Evolutionary conservation across 1,140 invertebrate species (phyloP).

Genomic region (Bombus pascuorum): DNA sequence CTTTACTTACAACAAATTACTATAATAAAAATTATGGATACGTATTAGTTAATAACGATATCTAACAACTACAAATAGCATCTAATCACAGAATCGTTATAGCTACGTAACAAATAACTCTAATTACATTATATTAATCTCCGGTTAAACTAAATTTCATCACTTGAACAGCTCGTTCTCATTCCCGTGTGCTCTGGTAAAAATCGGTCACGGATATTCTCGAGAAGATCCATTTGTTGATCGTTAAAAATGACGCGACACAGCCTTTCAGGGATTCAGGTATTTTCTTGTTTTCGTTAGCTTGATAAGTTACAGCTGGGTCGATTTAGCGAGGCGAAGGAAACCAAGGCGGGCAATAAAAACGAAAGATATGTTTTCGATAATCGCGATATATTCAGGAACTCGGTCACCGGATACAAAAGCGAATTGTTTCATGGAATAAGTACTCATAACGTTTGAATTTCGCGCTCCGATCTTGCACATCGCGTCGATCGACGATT

Average conservation of each 20-base stretch:
- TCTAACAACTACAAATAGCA: too few relatives aligned
- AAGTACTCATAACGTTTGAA: conserved; percentile 18
- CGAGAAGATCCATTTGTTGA: neutral
- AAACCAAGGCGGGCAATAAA: neutral
- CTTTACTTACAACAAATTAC: too few relatives aligned
- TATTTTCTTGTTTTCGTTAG: neutral
- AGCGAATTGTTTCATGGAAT: neutral
- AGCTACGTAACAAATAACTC: too few relatives aligned
- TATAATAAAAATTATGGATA: too few relatives aligned
- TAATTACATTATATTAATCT: neutral
- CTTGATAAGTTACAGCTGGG: neutral
- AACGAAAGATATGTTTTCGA: conserved; percentile 5
- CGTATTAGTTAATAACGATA: too few relatives aligned
- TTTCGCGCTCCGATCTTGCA: conserved; percentile 30
- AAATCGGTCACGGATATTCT: neutral
- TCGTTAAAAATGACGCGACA: neutral
- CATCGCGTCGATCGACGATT: neutral
- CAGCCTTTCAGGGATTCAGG: too few relatives aligned
- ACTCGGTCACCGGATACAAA: conserved; percentile 4
- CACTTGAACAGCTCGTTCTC: neutral
- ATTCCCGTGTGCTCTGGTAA: neutral
- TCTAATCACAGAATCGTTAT: too few relatives aligned
- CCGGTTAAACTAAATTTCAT: neutral
- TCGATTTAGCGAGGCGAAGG: neutral
- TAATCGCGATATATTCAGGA: conserved; percentile 14